Evolutionary conservation across 2,888 invertebrate species (phyloP), one percentile per base, ranked within the genome.

Genomic region (Drosophila flavopinicola): DNA sequence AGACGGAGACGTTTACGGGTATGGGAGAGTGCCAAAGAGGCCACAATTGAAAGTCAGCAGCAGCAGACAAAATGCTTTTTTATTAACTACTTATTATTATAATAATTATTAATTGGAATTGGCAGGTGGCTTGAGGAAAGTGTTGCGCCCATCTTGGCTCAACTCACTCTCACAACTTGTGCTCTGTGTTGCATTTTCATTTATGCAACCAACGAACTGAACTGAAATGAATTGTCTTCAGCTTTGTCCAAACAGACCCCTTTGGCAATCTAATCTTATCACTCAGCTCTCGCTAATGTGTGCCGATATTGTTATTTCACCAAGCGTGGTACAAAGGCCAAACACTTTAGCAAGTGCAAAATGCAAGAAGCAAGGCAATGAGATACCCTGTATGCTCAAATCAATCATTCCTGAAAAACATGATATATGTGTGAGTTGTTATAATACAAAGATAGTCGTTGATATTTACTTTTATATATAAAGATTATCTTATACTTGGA

Each of bases 91-190:
- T 38, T 64, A 60, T 58, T 67, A 75, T 75, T 59, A 60, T 68
- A 85, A 79, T 79, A 76, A 83, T 79, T 73, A 79, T 83, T 76
- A 85, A 85, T 83, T 83, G 85, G 76, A 64, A 72, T 78, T 58
- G 61, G 29, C 54, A 54, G 67, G 25, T 65, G 63, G 47, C 48
- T 33, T 5, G 23, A 49, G 30, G 78, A 75, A 82, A 71, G 76
- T 58, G 38, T 38, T 30, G 37, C 7, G 20, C n/a, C n/a, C 30
- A n/a, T 29, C 20, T n/a, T n/a, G 9, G 5, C n/a, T n/a, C n/a
- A n/a, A n/a, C n/a, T n/a, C n/a, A 17, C 45, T 51, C 38, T 54
- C 29, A 48, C 53, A 33, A 48, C 20, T 37, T 37, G 7, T 7
- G 11, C 33, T 32, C 9, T 20, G n/a, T 20, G 29, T 1, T 45